Percentiles rank a stretch among this genome's conserved stretches.
phyloP scores from a whole-genome alignment of 1,140 invertebrate genomes.

The Octopus bimaculoides region DNA sequence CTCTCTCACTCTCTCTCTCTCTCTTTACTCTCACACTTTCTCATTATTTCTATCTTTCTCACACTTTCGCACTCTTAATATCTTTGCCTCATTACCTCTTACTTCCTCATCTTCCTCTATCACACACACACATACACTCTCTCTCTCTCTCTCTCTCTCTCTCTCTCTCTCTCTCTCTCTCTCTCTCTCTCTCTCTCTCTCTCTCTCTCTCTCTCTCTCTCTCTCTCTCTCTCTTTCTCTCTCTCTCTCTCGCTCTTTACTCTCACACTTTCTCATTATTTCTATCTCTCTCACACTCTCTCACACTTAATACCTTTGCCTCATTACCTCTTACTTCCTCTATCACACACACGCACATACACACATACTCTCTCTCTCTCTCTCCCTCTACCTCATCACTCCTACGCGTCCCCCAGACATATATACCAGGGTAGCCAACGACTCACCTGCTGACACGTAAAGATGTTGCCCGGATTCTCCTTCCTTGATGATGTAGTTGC shows the following conservation, averaged over 20 bases:
- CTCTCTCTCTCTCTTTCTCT: background rate
- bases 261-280: background rate
- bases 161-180: background rate
- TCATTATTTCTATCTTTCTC: background rate
- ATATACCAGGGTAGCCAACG: background rate
- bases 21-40: background rate
- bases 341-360: no score
- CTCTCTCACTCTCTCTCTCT: background rate
- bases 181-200: conserved; percentile 9
- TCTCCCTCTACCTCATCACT: no score
- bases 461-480: conserved; percentile 97
- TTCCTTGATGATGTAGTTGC: conserved; percentile 94
- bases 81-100: background rate
- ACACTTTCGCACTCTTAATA: background rate
- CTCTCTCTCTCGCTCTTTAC: background rate
- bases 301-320: no score
- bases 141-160: no score
- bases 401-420: no score
- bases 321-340: no score
- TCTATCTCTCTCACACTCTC: no score
- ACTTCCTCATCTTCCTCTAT: no score
- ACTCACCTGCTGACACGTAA: conserved; percentile 96
- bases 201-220: background rate
- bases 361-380: no score
- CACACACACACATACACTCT: no score